phyloP scores from a whole-genome alignment of 2,888 invertebrate genomes.

The Melanostoma scalare region DNA sequence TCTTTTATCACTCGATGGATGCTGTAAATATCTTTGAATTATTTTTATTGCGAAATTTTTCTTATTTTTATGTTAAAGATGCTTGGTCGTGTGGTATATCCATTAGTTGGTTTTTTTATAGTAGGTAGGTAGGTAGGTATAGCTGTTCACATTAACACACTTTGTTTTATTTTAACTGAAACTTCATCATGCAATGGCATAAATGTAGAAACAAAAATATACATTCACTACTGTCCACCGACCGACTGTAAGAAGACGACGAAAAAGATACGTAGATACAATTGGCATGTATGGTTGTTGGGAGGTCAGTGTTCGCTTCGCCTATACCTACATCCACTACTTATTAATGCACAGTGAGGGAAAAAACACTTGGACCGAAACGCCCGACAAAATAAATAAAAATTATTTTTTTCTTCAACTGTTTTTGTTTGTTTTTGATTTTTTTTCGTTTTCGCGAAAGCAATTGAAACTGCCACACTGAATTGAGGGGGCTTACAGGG shows the following conservation, averaged over 20 bases:
- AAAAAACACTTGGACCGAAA: constrained; percentile 62
- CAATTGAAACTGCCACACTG: constrained; percentile 34
- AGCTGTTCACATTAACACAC: constrained; percentile 14
- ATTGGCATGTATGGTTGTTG: constrained; percentile 54
- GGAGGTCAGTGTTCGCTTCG: constrained; percentile 68
- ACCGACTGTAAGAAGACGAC: constrained; percentile 11
- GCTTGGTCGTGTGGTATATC: constrained; percentile 34
- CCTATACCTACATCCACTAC: constrained; percentile 25
- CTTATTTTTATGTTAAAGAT: constrained; percentile 13
- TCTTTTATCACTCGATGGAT: neutral
- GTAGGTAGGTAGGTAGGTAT: too few species aligned
- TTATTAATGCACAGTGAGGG: constrained; percentile 39
- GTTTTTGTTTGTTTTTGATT: constrained; percentile 31
- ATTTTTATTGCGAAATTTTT: constrained; percentile 14
- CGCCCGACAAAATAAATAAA: constrained; percentile 38
- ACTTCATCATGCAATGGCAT: constrained; percentile 28
- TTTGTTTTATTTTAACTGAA: constrained; percentile 25
- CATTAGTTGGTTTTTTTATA: constrained; percentile 26
- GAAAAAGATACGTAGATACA: constrained; percentile 44
- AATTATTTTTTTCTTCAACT: constrained; percentile 24
- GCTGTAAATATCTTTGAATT: constrained; percentile 24
- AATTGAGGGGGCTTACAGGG: neutral
- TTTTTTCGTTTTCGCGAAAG: constrained; percentile 42
- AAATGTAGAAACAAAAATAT: constrained; percentile 1
- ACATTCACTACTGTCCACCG: constrained; percentile 26